A percentile compares a stretch with the other conserved stretches of the same genome.
Evolutionary conservation across 2,797 vertebrate genomes (phyloP).

Genomic region (Cryptoprocta ferox): DNA sequence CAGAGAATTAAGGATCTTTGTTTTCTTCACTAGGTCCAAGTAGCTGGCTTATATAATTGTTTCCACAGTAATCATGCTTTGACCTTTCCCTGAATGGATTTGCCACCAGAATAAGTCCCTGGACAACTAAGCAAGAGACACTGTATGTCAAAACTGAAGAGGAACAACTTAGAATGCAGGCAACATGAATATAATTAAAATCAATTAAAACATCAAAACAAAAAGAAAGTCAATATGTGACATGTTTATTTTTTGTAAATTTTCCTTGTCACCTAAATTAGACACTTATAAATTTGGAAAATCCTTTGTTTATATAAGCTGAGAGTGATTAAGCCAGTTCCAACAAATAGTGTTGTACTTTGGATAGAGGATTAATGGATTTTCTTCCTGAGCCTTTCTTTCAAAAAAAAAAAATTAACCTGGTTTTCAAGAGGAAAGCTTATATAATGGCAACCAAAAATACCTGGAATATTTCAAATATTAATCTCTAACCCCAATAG

Average conservation of each 20-base stretch:
- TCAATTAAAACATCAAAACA: background rate
- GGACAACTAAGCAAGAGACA: background rate
- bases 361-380: conserved; percentile 71
- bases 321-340: conserved; percentile 60
- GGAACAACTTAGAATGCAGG: background rate
- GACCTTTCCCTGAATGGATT: background rate
- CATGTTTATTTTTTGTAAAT: background rate
- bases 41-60: background rate
- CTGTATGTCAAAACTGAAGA: background rate
- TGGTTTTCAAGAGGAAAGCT: conserved; percentile 65
- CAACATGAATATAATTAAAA: conserved; percentile 34
- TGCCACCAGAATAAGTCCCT: background rate
- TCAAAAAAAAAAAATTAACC: conserved; percentile 62
- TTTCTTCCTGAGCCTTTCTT: conserved; percentile 64
- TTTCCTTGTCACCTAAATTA: conserved; percentile 12
- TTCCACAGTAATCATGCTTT: conserved; percentile 9
- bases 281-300: conserved; percentile 30
- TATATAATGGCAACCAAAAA: conserved; percentile 66
- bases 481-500: conserved; percentile 54
- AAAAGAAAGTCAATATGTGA: background rate
- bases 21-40: background rate
- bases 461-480: conserved; percentile 63
- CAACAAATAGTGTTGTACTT: conserved; percentile 69
- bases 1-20: conserved; percentile 13
- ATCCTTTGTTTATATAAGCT: conserved; percentile 65